Evolutionary conservation across 2,797 vertebrate genomes (phyloP).

Genomic region (Takifugu rubripes): DNA sequence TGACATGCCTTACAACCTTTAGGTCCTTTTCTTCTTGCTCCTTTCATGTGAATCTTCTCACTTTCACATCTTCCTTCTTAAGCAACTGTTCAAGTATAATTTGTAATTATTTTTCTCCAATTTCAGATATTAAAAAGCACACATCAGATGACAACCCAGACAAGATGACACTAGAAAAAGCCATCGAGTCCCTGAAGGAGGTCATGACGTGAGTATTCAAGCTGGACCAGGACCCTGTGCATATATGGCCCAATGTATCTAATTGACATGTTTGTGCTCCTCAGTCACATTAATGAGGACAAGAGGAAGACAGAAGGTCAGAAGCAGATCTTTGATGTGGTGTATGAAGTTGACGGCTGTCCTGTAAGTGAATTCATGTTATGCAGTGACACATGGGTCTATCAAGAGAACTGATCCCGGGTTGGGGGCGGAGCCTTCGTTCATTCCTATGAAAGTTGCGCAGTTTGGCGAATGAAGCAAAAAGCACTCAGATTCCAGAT

Average conservation of each 20-base stretch:
- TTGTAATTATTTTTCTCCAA: not conserved
- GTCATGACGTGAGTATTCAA: slow-evolving; percentile 93
- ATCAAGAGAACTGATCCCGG: no score
- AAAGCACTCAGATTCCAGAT: no score
- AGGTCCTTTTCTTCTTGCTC: not conserved
- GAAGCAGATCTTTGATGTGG: slow-evolving; percentile 96
- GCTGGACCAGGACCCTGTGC: no score
- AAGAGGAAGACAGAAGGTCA: slow-evolving; percentile 98
- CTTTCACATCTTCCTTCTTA: slow-evolving; percentile 10
- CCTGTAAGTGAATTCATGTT: slow-evolving; percentile 82
- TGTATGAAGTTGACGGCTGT: slow-evolving; percentile 98
- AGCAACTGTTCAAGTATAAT: not conserved
- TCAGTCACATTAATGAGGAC: slow-evolving; percentile 98
- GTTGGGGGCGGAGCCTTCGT: no score
- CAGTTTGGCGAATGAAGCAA: no score
- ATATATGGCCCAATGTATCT: not conserved
- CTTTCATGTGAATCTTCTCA: not conserved
- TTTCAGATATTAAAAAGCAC: slow-evolving; percentile 93
- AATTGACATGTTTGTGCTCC: not conserved
- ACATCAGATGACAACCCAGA: slow-evolving; percentile 95
- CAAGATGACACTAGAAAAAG: slow-evolving; percentile 90
- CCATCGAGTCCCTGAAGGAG: slow-evolving; percentile 95
- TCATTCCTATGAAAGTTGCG: no score
- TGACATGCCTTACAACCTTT: slow-evolving; percentile 16
- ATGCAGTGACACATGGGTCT: no score